Percentiles rank a stretch among this genome's conserved stretches.
Conservation (phyloP, 64 coral and sea anemone species). For the Astreopora myriophthalma region DNA sequence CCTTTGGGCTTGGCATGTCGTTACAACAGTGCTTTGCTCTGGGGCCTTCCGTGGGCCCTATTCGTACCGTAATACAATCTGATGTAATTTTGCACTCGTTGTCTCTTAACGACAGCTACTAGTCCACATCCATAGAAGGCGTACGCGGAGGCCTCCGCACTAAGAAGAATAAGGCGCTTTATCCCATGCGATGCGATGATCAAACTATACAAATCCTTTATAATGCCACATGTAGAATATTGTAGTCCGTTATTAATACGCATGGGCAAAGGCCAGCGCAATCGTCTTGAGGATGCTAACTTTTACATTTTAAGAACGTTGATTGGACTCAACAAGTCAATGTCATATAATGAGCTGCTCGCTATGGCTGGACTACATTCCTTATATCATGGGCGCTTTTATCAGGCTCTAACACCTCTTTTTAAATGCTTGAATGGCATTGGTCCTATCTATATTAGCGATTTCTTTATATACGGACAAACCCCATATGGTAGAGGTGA, state of each 20-base stretch:
- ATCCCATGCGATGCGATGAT: not conserved
- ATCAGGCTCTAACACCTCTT: constrained; percentile 18
- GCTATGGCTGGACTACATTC: not conserved
- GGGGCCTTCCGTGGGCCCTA: no score
- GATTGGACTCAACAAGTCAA: not conserved
- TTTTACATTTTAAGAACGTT: constrained; percentile 26
- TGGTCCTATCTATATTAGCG: no score
- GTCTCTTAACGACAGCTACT: no score
- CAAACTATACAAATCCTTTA: constrained; percentile 7
- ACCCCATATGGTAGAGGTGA: not conserved
- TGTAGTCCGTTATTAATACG: constrained; percentile 11
- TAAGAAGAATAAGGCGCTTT: constrained; percentile 22
- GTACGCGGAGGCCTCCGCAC: not conserved
- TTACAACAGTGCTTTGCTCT: no score
- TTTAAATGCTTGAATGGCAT: constrained; percentile 11
- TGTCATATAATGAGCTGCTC: constrained; percentile 28
- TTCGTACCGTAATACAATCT: no score
- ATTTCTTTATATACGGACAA: not conserved
- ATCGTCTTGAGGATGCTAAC: not conserved
- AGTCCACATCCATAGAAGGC: constrained; percentile 31
- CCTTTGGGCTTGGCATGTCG: no score
- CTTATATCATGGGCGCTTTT: constrained; percentile 8
- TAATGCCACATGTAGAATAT: constrained; percentile 44
- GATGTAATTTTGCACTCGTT: no score
- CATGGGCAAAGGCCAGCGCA: not conserved